Conservation (phyloP, 2,888 invertebrate genomes). For the Latrodectus elegans region DNA sequence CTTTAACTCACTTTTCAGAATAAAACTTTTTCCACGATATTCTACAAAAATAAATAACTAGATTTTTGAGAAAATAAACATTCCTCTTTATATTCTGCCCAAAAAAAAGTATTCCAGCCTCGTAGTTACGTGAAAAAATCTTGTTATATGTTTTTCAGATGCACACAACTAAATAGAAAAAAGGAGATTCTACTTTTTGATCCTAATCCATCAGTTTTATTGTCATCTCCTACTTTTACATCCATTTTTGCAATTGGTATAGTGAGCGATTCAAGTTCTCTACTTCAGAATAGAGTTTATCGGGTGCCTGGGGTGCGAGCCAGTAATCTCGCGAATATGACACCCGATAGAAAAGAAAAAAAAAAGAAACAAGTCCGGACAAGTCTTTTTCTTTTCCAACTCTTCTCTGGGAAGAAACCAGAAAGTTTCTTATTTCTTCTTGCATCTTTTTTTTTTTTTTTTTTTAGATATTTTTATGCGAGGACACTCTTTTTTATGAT, state of each 20-base stretch:
- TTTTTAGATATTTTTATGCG: slow-evolving; percentile 61
- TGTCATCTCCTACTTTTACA: slow-evolving; percentile 24
- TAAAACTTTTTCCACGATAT: no score
- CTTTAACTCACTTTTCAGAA: no score
- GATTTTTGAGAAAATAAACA: no score
- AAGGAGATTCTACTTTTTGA: slow-evolving; percentile 13
- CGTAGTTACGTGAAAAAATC: no score
- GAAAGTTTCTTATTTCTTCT: slow-evolving; percentile 37
- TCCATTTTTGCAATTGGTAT: slow-evolving; percentile 33
- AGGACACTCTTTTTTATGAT: slow-evolving; percentile 48
- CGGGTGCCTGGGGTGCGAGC: slow-evolving; percentile 44
- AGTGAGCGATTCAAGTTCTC: slow-evolving; percentile 46
- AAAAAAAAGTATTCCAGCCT: background rate
- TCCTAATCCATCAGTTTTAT: slow-evolving; percentile 44
- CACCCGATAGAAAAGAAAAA: slow-evolving; percentile 51
- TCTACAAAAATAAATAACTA: no score
- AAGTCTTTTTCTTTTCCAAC: background rate
- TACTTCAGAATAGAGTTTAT: slow-evolving; percentile 47
- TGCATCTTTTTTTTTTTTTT: slow-evolving; percentile 11
- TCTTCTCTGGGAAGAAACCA: background rate
- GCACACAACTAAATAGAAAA: no score
- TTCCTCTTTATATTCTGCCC: background rate
- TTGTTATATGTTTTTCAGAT: no score
- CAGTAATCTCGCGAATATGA: slow-evolving; percentile 67
- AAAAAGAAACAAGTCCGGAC: slow-evolving; percentile 10